phyloP scores from a whole-genome alignment of 2,797 vertebrate genomes.

The Lacerta bilineata region DNA sequence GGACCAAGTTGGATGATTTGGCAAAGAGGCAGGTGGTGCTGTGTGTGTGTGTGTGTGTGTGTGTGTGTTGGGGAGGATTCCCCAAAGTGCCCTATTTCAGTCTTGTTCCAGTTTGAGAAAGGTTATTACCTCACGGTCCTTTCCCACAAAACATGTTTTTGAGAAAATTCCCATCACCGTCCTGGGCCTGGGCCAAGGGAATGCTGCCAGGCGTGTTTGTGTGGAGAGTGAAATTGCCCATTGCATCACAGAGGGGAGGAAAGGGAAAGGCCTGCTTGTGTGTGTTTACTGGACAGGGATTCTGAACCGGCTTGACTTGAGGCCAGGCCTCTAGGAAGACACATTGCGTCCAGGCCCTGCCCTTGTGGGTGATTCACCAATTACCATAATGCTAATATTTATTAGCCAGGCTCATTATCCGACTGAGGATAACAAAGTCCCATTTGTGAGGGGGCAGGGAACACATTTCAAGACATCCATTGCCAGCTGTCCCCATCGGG shows the following conservation, averaged over 20 bases:
- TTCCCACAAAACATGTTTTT: conserved; percentile 22
- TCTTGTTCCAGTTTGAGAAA: neutral
- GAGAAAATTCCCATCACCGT: conserved; percentile 18
- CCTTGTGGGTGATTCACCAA: conserved; percentile 60
- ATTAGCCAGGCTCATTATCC: conserved; percentile 44
- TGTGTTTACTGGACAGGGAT: conserved; percentile 36
- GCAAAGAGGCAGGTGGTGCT: neutral
- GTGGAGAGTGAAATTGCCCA: conserved; percentile 26
- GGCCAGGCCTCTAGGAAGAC: conserved; percentile 47
- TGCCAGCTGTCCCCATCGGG: conserved; percentile 30
- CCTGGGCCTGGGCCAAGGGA: conserved; percentile 14
- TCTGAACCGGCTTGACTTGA: conserved; percentile 23
- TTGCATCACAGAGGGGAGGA: neutral
- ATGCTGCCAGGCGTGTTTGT: conserved; percentile 30
- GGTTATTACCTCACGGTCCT: neutral
- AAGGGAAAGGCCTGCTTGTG: neutral
- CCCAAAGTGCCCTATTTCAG: neutral
- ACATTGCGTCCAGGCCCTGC: neutral
- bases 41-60: no score
- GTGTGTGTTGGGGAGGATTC: neutral
- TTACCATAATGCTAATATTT: conserved; percentile 63
- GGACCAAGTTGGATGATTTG: neutral
- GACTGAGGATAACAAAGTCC: conserved; percentile 29
- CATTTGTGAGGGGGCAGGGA: neutral
- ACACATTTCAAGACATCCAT: conserved; percentile 20